Conservation (phyloP, 2,113 vertebrate genomes). For the Naja naja region DNA sequence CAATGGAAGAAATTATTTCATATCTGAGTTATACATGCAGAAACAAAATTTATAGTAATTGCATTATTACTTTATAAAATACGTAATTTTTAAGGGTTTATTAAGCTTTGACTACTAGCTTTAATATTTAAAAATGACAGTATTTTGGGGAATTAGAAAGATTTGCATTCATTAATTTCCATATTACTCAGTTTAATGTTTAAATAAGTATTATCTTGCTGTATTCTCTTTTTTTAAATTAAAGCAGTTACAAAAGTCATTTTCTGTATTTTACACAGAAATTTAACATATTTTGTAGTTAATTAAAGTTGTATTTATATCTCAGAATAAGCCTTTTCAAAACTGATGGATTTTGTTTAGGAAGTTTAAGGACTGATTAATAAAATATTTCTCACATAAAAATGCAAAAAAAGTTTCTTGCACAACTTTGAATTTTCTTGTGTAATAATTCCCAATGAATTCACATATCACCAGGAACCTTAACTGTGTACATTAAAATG, state of each 20-base stretch:
- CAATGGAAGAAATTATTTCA: slow-evolving; percentile 7
- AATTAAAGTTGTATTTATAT: slow-evolving; percentile 17
- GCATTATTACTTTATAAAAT: neutral
- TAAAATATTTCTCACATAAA: slow-evolving; percentile 15
- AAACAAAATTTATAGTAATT: neutral
- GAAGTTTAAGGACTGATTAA: neutral
- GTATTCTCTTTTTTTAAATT: slow-evolving; percentile 18
- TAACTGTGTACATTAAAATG: slow-evolving; percentile 34
- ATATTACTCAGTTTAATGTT: slow-evolving; percentile 31
- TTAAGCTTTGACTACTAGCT: neutral
- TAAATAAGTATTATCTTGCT: slow-evolving; percentile 22
- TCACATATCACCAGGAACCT: slow-evolving; percentile 10
- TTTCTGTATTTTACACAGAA: slow-evolving; percentile 24
- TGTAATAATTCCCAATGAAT: neutral
- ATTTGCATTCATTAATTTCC: slow-evolving; percentile 36
- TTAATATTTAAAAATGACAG: neutral
- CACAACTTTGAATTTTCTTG: neutral
- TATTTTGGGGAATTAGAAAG: neutral
- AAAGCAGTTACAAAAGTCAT: slow-evolving; percentile 12
- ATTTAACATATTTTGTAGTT: slow-evolving; percentile 15
- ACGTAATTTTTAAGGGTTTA: neutral
- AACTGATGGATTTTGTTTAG: neutral
- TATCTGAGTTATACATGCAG: neutral
- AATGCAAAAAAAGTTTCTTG: neutral
- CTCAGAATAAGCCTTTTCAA: neutral